phyloP scores from a whole-genome alignment of 2,113 vertebrate species.

The Dinomys branickii region DNA sequence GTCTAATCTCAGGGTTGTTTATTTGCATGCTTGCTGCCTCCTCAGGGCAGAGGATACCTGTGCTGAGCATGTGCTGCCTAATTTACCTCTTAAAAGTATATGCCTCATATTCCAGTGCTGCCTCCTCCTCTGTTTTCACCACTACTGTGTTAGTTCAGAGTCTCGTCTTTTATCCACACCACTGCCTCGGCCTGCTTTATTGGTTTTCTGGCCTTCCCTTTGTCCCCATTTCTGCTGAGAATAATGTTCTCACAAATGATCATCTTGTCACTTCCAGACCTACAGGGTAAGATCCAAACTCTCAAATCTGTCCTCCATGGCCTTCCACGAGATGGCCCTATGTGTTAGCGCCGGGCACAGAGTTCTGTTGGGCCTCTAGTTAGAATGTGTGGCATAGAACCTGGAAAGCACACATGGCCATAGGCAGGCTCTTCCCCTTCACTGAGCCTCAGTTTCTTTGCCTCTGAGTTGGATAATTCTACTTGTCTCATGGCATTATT shows the following conservation, averaged over 20 bases:
- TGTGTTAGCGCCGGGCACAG: neutral
- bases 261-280: neutral
- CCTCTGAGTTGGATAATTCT: neutral
- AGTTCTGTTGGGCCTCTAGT: neutral
- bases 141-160: neutral
- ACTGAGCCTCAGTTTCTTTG: neutral
- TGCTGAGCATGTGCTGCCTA: neutral
- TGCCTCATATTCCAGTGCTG: neutral
- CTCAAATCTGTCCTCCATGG: neutral
- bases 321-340: neutral
- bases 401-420: neutral
- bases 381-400: neutral
- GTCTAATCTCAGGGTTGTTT: neutral
- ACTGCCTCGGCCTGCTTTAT: neutral
- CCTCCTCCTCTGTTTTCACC: neutral
- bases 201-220: neutral
- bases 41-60: neutral
- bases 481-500: neutral
- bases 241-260: neutral
- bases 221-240: neutral
- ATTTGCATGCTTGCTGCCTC: neutral
- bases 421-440: neutral
- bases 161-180: neutral
- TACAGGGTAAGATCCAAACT: neutral
- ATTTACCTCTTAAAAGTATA: neutral